Base-by-base conservation (phyloP, 2,888 invertebrate genomes). In the Stenchaetothrips biformis region DNA sequence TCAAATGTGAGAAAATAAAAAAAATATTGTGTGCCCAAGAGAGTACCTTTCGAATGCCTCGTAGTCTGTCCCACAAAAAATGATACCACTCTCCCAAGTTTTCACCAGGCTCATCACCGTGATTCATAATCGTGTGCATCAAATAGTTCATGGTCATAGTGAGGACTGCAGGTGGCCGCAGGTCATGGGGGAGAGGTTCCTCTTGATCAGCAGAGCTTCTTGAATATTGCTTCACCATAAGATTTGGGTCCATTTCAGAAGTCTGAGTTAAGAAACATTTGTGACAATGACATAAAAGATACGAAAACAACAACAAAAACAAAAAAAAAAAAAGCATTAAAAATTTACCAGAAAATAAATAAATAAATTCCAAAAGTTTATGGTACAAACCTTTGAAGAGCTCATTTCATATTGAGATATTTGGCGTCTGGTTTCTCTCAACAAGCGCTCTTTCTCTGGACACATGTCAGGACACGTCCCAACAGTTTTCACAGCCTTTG, bases 181-280 rank as follows among this genome's bases (percentile, higher is more conserved):
- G 88, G 85, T 99, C 99, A 85, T 98, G 96, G 2, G 97, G 92
- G 86, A 99, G 89, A 0, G 99, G 99, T 49, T 94, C 92, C 86
- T 97, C 97, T 88, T 99, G 98, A 89, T 99, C 99, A 0, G 99
- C 99, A 0, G 98, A 98, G 83, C 98, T 98, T 81, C 99, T 90
- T 7, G 96, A 95, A 89, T 99, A 99, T 85, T 98, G 97, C 87
- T 99, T 99, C 4, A 98, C 92, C 0, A 96, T 95, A 11, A 91
- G 89, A 80, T 87, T 86, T 81, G 93, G 93, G 85, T 95, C 93
- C 48, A 83, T 83, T 81, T 82, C 82, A 49, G 81, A 82, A 47
- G 82, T 81, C 25, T 82, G 81, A 0, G 80, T 74, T 48, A 80
- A 81, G 16, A 80, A 18, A 67, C 25, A 27, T 11, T 25, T 27